These are phyloP conservation scores for Heliornis fulica DNA, from an alignment of 2,113 vertebrate genomes.

Conservation along the genomic window DNA sequence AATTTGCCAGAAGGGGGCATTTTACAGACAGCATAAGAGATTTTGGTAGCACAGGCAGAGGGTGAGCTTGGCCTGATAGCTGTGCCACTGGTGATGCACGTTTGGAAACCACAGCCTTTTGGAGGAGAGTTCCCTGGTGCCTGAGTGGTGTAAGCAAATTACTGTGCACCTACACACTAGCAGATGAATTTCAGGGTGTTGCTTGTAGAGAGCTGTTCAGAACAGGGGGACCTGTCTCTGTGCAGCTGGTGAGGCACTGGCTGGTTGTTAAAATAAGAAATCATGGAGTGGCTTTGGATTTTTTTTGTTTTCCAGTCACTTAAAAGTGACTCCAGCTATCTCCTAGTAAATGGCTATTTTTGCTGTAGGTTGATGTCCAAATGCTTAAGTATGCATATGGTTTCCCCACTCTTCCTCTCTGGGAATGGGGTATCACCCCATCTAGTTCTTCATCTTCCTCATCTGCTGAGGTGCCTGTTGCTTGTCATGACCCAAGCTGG, in stretches of 20 bases:
- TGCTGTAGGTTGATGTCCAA: background rate
- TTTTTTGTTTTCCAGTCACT: background rate
- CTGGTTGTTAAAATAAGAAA: background rate
- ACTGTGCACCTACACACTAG: background rate
- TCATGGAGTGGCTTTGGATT: background rate
- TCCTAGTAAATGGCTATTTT: background rate
- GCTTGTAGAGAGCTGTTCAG: background rate
- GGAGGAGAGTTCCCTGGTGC: background rate
- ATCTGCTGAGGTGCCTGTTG: rapidly evolving
- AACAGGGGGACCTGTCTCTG: background rate
- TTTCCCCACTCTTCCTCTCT: background rate
- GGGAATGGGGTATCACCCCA: background rate
- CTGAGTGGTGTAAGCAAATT: background rate
- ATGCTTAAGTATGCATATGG: background rate
- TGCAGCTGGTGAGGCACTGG: background rate
- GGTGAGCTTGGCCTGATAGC: background rate
- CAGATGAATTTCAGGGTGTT: background rate
- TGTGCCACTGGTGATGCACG: rapidly evolving
- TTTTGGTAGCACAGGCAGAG: rapidly evolving
- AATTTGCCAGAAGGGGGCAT: conserved; percentile 48
- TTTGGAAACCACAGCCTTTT: background rate
- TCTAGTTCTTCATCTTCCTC: background rate
- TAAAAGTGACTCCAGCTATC: background rate
- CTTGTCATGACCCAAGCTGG: background rate
- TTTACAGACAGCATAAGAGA: background rate